phyloP scores from a whole-genome alignment of 2,797 vertebrate genomes.

The Hoplostethus atlanticus region DNA sequence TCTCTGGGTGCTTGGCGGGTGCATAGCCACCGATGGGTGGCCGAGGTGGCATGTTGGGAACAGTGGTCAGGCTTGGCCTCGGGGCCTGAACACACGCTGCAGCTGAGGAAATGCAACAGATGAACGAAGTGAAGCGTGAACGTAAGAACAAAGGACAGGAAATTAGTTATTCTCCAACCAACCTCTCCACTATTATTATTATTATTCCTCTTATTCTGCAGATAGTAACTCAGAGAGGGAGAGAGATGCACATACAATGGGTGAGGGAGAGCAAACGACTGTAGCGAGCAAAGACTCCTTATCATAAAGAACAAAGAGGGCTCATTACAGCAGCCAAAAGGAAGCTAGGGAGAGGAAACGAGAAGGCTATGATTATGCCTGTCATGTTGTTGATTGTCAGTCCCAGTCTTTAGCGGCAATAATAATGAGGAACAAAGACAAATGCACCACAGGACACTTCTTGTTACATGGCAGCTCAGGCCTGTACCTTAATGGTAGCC shows the following conservation, averaged over 20 bases:
- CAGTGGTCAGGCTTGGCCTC: not conserved
- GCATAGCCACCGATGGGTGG: not conserved
- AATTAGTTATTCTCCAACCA: conserved; percentile 49
- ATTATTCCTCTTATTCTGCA: conserved; percentile 28
- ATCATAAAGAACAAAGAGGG: conserved; percentile 51
- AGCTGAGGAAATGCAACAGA: not conserved
- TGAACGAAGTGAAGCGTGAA: conserved; percentile 2
- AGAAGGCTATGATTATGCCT: conserved; percentile 41
- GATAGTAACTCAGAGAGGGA: conserved; percentile 3
- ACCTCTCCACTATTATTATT: conserved; percentile 19
- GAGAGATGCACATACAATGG: conserved; percentile 1
- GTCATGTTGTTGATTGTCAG: conserved; percentile 37
- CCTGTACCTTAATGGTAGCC: not conserved
- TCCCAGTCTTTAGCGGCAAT: not conserved
- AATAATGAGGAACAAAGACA: conserved; percentile 50
- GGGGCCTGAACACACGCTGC: not conserved
- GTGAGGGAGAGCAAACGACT: conserved; percentile 10
- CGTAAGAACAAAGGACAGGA: conserved; percentile 50
- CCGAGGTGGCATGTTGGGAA: no score
- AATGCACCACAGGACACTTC: conserved; percentile 18
- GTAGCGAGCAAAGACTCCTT: conserved; percentile 16
- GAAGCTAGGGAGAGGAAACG: conserved; percentile 33
- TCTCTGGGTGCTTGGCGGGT: no score
- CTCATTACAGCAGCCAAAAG: conserved; percentile 46
- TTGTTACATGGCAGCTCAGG: conserved; percentile 22